Conservation (phyloP, 2,113 vertebrate species). For the Cebidichthys violaceus region DNA sequence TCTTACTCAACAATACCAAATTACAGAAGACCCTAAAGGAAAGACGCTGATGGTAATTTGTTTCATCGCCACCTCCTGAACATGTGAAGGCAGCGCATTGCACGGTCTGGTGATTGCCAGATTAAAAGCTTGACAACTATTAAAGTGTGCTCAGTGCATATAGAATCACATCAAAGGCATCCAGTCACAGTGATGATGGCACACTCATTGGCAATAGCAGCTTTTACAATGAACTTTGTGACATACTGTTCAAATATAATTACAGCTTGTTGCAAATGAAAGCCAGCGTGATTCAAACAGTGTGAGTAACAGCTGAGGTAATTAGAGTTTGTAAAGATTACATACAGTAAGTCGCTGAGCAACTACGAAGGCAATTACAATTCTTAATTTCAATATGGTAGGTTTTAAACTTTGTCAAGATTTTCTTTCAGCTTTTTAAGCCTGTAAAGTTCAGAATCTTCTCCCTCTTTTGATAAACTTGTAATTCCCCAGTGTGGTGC, state of each 20-base stretch:
- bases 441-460: conserved; percentile 33
- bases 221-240: conserved; percentile 41
- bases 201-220: conserved; percentile 41
- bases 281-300: conserved; percentile 29
- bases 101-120: conserved; percentile 41
- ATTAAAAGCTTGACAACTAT: conserved; percentile 68
- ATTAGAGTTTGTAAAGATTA: conserved; percentile 48
- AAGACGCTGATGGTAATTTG: conserved; percentile 18
- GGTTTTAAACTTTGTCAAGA: conserved; percentile 19
- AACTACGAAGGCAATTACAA: conserved; percentile 50
- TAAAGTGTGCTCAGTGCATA: conserved; percentile 52
- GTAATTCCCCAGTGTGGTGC: conserved; percentile 48
- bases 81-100: conserved; percentile 6
- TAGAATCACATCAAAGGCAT: conserved; percentile 61
- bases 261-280: conserved; percentile 33
- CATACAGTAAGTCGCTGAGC: conserved; percentile 26
- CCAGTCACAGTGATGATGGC: conserved; percentile 31
- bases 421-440: conserved; percentile 22
- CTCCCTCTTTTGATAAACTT: conserved; percentile 43
- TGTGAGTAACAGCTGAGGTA: conserved; percentile 11
- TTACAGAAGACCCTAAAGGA: conserved; percentile 2
- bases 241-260: conserved; percentile 54
- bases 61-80: conserved; percentile 27
- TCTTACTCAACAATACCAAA: neutral
- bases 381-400: conserved; percentile 16